phyloP scores from a whole-genome alignment of 2,113 vertebrate genomes.

The Oncorhynchus masou region DNA sequence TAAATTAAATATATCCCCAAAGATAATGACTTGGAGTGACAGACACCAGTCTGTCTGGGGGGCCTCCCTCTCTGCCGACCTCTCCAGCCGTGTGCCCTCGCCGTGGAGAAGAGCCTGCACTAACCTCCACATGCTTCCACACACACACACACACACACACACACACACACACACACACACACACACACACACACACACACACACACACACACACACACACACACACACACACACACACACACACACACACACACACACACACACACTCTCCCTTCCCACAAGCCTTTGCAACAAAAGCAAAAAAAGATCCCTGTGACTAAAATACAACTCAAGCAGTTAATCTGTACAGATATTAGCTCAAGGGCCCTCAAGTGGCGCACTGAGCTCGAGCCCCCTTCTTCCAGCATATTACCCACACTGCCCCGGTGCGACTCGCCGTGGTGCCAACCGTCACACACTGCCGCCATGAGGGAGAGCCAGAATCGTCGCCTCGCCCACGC shows the following conservation, averaged over 20 bases:
- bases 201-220: too few relatives aligned
- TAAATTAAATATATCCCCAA: constrained; percentile 66
- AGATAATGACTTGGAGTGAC: constrained; percentile 67
- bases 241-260: constrained; percentile 30
- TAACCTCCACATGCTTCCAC: constrained; percentile 9
- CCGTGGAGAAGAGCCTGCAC: constrained; percentile 9
- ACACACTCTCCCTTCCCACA: constrained; percentile 35
- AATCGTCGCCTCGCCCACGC: constrained; percentile 64
- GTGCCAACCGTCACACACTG: constrained; percentile 5
- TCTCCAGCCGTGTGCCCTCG: too few relatives aligned
- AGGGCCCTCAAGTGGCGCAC: constrained; percentile 69
- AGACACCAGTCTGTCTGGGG: constrained; percentile 27
- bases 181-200: too few relatives aligned
- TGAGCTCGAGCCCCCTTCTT: constrained; percentile 50
- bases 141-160: too few relatives aligned
- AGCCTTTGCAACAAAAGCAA: constrained; percentile 55
- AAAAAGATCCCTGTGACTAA: constrained; percentile 72
- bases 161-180: too few relatives aligned
- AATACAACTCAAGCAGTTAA: constrained; percentile 79
- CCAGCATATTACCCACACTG: constrained; percentile 56
- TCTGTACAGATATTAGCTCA: constrained; percentile 76
- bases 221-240: constrained; percentile 20
- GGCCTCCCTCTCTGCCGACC: constrained; percentile 45
- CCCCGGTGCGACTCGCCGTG: constrained; percentile 21
- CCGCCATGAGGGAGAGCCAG: constrained; percentile 53